These are phyloP conservation scores for Eupsittula cactorum DNA, from an alignment of 2,113 vertebrate genomes.

Conservation along the genomic window DNA sequence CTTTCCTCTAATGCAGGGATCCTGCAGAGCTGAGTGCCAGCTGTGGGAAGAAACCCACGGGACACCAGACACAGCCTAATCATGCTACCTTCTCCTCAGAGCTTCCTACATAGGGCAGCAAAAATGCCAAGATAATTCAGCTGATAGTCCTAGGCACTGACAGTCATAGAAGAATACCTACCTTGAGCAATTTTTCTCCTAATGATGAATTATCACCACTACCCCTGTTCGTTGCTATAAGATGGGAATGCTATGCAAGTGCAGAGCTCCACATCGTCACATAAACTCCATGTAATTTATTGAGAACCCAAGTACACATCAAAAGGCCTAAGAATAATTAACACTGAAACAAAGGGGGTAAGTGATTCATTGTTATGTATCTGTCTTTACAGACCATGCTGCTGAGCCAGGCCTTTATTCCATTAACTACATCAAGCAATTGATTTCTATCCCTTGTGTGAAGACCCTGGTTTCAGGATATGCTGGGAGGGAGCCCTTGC, in stretches of 20 bases:
- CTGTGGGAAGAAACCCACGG: not conserved
- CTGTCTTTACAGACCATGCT: not conserved
- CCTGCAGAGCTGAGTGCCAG: not conserved
- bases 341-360: not conserved
- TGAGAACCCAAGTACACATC: not conserved
- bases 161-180: not conserved
- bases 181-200: not conserved
- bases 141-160: not conserved
- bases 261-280: not conserved
- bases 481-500: not conserved
- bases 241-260: not conserved
- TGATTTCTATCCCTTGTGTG: not conserved
- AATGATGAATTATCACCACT: not conserved
- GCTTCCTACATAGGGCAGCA: not conserved
- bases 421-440: not conserved
- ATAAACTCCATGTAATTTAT: not conserved
- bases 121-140: not conserved
- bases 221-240: not conserved
- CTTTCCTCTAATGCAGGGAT: not conserved
- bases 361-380: not conserved
- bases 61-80: not conserved
- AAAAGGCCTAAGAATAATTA: not conserved
- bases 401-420: not conserved
- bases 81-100: too few species aligned
- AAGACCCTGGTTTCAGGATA: not conserved